These are phyloP conservation scores for Allolobophora icterica DNA, from an alignment of 2,888 invertebrate species.

Conservation along the genomic window DNA sequence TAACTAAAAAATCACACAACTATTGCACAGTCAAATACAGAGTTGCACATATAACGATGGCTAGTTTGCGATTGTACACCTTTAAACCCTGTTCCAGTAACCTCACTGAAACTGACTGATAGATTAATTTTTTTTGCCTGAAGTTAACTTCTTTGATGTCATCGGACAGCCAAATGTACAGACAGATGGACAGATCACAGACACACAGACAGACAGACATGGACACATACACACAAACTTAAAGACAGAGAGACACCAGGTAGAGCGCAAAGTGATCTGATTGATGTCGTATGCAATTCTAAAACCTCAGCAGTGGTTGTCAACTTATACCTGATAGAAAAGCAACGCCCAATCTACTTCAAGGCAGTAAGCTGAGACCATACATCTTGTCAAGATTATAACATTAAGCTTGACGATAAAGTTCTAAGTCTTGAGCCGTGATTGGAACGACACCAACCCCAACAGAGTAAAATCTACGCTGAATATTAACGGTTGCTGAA, in stretches of 20 bases:
- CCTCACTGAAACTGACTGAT: too few relatives aligned
- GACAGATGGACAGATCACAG: too few relatives aligned
- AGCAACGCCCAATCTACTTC: not conserved
- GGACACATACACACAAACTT: not conserved
- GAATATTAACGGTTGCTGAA: too few relatives aligned
- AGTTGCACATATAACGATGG: not conserved
- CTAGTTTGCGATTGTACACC: not conserved
- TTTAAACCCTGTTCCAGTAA: not conserved
- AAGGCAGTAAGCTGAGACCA: not conserved
- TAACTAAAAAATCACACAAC: not conserved
- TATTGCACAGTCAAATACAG: not conserved
- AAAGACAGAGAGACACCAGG: not conserved
- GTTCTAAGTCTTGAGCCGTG: not conserved
- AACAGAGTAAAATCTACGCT: too few relatives aligned
- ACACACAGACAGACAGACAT: too few relatives aligned
- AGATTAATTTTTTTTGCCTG: too few relatives aligned
- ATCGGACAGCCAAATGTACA: not conserved
- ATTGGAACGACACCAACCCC: not conserved
- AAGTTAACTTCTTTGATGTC: not conserved
- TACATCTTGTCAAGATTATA: not conserved
- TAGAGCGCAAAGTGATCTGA: not conserved
- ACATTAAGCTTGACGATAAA: not conserved
- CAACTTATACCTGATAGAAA: not conserved
- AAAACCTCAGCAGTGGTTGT: not conserved
- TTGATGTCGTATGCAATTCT: not conserved